Evolutionary conservation across 1,140 invertebrate species (phyloP).

Genomic region (Acromyrmex echinatior): DNA sequence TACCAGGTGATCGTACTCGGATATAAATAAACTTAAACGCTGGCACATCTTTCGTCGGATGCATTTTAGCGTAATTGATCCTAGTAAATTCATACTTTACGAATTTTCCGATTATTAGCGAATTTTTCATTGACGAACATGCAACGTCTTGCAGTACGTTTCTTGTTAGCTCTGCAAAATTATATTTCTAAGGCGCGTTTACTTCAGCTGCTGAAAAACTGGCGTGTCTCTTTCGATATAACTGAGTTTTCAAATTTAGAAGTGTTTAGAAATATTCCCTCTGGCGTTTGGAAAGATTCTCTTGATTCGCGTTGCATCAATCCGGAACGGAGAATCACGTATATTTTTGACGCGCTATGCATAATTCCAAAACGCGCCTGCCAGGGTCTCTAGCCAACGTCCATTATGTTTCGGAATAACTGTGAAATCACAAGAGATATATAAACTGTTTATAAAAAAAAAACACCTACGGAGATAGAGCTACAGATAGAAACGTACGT

Average conservation of each 20-base stretch:
- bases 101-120: neutral
- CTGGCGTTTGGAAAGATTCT: neutral
- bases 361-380: constrained; percentile 27
- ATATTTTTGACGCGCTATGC: constrained; percentile 37
- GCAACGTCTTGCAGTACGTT: neutral
- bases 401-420: constrained; percentile 47
- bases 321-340: constrained; percentile 53
- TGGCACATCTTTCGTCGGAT: constrained; percentile 13
- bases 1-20: constrained; percentile 61
- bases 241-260: too few species aligned
- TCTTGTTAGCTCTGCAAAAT: neutral
- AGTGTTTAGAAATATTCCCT: neutral
- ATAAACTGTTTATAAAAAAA: neutral
- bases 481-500: neutral
- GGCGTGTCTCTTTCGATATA: neutral
- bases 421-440: constrained; percentile 35
- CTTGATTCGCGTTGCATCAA: neutral
- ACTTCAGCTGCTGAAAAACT: neutral
- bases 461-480: constrained; percentile 27
- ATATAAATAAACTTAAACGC: constrained; percentile 56
- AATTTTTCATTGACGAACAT: neutral
- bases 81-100: neutral
- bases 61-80: neutral
- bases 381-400: constrained; percentile 39
- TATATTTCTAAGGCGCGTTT: neutral